Percentiles rank a stretch among this genome's conserved stretches.
These are phyloP conservation scores for Euleptes europaea DNA, from an alignment of 2,113 vertebrate species.

Conservation along the genomic window DNA sequence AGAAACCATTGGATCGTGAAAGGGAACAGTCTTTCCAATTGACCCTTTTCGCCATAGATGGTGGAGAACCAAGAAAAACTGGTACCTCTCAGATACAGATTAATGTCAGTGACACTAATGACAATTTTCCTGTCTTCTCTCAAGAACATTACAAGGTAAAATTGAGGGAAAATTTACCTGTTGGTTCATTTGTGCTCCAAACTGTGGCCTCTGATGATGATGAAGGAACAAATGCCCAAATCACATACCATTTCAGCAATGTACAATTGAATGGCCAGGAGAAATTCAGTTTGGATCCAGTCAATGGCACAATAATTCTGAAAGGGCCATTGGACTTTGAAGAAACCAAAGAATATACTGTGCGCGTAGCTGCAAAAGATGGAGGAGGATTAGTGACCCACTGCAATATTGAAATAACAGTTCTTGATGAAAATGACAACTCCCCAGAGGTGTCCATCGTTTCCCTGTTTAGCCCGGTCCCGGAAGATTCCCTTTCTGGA, in stretches of 20 bases:
- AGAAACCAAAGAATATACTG: slow-evolving; percentile 67
- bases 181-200: slow-evolving; percentile 61
- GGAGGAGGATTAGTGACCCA: slow-evolving; percentile 68
- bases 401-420: slow-evolving; percentile 61
- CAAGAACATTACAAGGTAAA: slow-evolving; percentile 67
- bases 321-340: slow-evolving; percentile 76
- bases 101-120: slow-evolving; percentile 74
- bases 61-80: slow-evolving; percentile 69
- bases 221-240: slow-evolving; percentile 70
- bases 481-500: slow-evolving; percentile 51
- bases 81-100: slow-evolving; percentile 69
- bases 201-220: slow-evolving; percentile 73
- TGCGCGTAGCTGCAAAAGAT: slow-evolving; percentile 76
- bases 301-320: slow-evolving; percentile 74
- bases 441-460: slow-evolving; percentile 53
- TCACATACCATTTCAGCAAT: slow-evolving; percentile 76
- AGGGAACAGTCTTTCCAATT: slow-evolving; percentile 58
- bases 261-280: slow-evolving; percentile 69
- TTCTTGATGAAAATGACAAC: slow-evolving; percentile 77
- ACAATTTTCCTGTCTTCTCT: slow-evolving; percentile 72
- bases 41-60: slow-evolving; percentile 74
- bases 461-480: slow-evolving; percentile 46
- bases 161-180: slow-evolving; percentile 64
- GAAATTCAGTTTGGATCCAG: slow-evolving; percentile 73
- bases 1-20: slow-evolving; percentile 71